Evolutionary conservation across 2,888 invertebrate species (phyloP), one percentile per base, ranked within the genome.

Genomic region (Temnothorax unifasciatus): DNA sequence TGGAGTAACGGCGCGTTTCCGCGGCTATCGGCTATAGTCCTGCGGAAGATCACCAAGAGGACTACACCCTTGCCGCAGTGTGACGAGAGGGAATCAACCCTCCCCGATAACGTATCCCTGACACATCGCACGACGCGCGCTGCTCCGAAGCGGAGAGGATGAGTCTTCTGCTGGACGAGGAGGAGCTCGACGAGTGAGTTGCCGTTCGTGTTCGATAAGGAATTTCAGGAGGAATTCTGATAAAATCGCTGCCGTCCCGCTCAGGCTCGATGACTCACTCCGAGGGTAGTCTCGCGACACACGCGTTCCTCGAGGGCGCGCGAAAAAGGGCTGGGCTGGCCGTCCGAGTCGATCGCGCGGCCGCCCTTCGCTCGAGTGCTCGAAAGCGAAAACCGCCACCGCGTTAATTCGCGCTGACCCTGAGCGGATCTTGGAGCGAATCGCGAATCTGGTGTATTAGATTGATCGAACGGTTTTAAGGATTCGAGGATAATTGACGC

Each of bases 141-240:
- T 71, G 61, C 79, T 59, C 21, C 69, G 57, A 68, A 83, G 54
- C 59, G 79, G 21, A 61, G 77, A 82, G 21, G 74, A 93, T 92
- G 92, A 93, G 90, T 88, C 88, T 91, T 73, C 64, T 92, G 47
- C 88, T 93, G 69, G 94, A 93, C 77, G 93, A 94, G 52, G 93
- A 93, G 82, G 94, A 94, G 86, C 89, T 92, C 79, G 94, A 94
- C 90, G 93, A 93, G 94, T 94, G 85, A 94, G 94, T 79, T 59
- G 54, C 69, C 73, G 57, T 71, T 38, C 29, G 18, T 47, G 21
- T 63, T 34, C 41, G 38, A 66, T 47, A 11, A 66, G 21, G n/a
- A 4, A 8, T 8, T 38, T 11, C n/a, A 1, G 6, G 8, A 25
- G 38, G 44, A 63, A 21, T 64, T 64, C 25, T 18, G 15, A 38